phyloP scores from a whole-genome alignment of 1,140 invertebrate genomes.

The Bilobella aurantiaca region DNA sequence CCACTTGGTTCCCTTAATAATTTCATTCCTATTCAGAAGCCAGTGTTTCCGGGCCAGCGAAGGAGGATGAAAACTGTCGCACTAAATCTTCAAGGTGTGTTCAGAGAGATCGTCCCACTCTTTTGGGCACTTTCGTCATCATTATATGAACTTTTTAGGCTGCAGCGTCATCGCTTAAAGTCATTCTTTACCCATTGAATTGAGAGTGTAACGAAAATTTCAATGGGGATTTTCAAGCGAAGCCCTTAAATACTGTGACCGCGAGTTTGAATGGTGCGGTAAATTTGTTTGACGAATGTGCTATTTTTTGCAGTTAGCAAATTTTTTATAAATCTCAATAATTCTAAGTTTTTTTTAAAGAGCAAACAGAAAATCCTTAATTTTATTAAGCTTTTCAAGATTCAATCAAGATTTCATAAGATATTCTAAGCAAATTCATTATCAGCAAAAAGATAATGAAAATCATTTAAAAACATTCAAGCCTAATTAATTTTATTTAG shows the following conservation, averaged over 20 bases:
- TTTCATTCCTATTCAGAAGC: background rate
- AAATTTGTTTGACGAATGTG: background rate
- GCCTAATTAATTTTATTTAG: too few relatives aligned
- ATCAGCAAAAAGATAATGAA: background rate
- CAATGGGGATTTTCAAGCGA: background rate
- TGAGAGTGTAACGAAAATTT: constrained; percentile 1
- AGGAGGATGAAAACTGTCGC: constrained; percentile 9
- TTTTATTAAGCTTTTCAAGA: too few relatives aligned
- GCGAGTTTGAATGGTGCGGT: background rate
- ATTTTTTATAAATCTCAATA: too few relatives aligned
- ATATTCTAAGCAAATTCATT: background rate
- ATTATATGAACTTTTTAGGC: background rate
- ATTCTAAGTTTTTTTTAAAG: too few relatives aligned
- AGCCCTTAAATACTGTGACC: background rate
- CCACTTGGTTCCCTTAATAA: background rate
- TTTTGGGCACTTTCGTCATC: background rate
- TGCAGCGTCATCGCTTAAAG: constrained; percentile 2
- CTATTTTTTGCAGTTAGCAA: too few relatives aligned
- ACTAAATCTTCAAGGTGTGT: constrained; percentile 28
- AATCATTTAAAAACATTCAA: too few relatives aligned
- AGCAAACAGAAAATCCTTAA: too few relatives aligned
- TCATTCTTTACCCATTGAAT: background rate
- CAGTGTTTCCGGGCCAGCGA: background rate
- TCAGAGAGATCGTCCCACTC: constrained; percentile 9
- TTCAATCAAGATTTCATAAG: background rate